These are phyloP conservation scores for Cephalopachus bancanus DNA, from an alignment of 2,797 vertebrate species.

Conservation along the genomic window DNA sequence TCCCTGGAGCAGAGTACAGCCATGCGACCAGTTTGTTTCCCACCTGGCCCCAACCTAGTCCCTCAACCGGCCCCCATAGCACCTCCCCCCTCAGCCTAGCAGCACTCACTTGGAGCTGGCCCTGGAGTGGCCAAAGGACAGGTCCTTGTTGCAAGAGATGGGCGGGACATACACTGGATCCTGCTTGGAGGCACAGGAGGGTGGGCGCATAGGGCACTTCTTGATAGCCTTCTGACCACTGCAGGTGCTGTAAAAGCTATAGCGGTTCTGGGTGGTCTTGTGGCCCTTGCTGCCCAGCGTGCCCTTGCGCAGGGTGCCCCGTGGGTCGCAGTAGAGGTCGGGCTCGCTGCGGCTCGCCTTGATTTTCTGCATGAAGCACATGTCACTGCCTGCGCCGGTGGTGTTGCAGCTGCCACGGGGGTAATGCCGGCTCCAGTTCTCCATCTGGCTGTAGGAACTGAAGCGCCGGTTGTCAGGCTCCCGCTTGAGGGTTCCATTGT, in stretches of 20 bases:
- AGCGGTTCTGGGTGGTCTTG: conserved; percentile 87
- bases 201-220: conserved; percentile 85
- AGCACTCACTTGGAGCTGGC: conserved; percentile 90
- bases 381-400: conserved; percentile 86
- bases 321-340: conserved; percentile 89
- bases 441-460: conserved; percentile 92
- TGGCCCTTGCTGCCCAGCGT: conserved; percentile 83
- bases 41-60: fast-evolving
- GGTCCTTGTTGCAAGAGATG: conserved; percentile 87
- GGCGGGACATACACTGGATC: conserved; percentile 87
- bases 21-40: not conserved
- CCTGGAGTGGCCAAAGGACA: conserved; percentile 85
- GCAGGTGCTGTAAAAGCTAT: conserved; percentile 90
- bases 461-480: conserved; percentile 88
- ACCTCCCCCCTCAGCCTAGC: not conserved
- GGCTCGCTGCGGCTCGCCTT: conserved; percentile 91
- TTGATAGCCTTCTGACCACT: conserved; percentile 88
- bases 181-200: conserved; percentile 89
- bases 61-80: not conserved
- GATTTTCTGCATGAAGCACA: conserved; percentile 90
- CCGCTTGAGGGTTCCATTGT: conserved; percentile 91
- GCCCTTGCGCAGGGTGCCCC: conserved; percentile 87
- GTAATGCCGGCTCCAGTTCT: conserved; percentile 87
- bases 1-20: not conserved
- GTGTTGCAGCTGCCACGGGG: conserved; percentile 84